Evolutionary conservation across 92 coral and sea anemone genomes (phyloP).

Genomic region (Porites lobata): DNA sequence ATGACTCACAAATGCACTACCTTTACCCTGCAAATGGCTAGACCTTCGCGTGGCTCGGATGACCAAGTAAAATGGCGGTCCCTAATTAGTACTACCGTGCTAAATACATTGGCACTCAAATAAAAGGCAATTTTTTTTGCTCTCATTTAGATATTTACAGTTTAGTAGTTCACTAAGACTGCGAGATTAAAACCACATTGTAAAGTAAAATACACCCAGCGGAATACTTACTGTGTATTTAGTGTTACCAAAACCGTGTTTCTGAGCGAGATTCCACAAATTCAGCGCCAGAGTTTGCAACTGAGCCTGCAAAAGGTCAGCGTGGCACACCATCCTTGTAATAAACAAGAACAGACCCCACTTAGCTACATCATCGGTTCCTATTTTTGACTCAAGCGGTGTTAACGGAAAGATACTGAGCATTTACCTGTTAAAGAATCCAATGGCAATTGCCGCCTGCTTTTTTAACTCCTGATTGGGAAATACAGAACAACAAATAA

Average conservation of each 20-base stretch:
- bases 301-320: slow-evolving; percentile 79
- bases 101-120: too few species aligned
- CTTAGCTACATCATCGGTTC: too few species aligned
- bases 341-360: background rate
- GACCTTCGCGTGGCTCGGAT: too few species aligned
- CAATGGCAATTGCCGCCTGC: slow-evolving; percentile 93
- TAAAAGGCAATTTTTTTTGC: too few species aligned
- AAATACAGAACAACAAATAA: background rate
- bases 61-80: too few species aligned
- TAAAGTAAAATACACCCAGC: background rate
- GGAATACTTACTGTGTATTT: slow-evolving; percentile 87
- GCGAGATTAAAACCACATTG: too few species aligned
- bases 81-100: too few species aligned
- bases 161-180: too few species aligned
- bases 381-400: background rate
- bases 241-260: slow-evolving; percentile 92
- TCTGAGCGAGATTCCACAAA: slow-evolving; percentile 96
- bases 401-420: background rate
- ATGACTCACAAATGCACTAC: too few species aligned
- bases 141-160: too few species aligned
- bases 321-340: slow-evolving; percentile 83
- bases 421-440: slow-evolving; percentile 92
- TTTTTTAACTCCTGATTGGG: slow-evolving; percentile 76
- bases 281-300: slow-evolving; percentile 83
- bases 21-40: too few species aligned